Percentiles rank a stretch among this genome's conserved stretches.
Conservation (phyloP, 2,113 vertebrate species). For the Cichladusa arquata region DNA sequence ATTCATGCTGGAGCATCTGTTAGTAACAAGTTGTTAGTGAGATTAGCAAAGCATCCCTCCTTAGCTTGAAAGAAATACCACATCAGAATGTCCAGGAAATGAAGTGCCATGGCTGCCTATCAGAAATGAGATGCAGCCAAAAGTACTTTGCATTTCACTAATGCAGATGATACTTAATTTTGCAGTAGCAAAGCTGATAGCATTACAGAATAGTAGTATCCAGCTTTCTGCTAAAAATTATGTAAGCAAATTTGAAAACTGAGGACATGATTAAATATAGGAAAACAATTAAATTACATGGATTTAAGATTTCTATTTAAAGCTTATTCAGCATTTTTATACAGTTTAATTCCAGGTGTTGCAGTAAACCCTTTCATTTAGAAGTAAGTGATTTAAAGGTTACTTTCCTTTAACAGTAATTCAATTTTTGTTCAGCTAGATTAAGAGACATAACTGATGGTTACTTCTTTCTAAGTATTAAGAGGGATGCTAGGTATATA, state of each 20-base stretch:
- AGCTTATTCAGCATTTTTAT: neutral
- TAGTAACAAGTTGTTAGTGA: slow-evolving; percentile 71
- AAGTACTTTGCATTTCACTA: neutral
- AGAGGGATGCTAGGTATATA: slow-evolving; percentile 74
- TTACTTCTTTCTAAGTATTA: slow-evolving; percentile 72
- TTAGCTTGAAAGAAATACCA: slow-evolving; percentile 73
- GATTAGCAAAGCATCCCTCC: slow-evolving; percentile 76
- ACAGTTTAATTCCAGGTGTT: neutral
- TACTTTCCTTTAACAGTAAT: neutral
- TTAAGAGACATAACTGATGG: slow-evolving; percentile 62
- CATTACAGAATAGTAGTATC: neutral
- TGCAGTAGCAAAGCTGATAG: neutral
- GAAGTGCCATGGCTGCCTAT: fast-evolving
- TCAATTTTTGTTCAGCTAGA: neutral
- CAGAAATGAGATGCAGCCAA: neutral
- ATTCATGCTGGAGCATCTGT: slow-evolving; percentile 71
- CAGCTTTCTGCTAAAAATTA: neutral
- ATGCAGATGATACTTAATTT: neutral
- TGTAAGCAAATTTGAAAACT: neutral
- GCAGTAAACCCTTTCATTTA: neutral
- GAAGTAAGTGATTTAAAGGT: neutral
- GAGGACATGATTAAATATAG: neutral
- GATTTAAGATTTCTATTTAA: neutral
- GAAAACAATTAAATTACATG: neutral
- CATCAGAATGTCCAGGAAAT: slow-evolving; percentile 53